Evolutionary conservation across 2,797 vertebrate species (phyloP).

Genomic region (Pangasius krempfi): DNA sequence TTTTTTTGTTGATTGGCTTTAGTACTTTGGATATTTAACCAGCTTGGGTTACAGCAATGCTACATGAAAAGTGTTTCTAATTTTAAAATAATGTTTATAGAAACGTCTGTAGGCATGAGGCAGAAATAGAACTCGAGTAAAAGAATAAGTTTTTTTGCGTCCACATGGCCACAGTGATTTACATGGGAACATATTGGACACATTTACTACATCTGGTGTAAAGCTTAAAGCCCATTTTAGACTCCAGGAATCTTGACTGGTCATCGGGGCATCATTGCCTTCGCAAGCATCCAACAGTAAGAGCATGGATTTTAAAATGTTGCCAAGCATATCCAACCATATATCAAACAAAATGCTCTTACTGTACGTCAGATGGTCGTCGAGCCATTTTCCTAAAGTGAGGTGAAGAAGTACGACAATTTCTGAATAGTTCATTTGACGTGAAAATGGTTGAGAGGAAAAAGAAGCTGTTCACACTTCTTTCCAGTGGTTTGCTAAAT

Average conservation of each 20-base stretch:
- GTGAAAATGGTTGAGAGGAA: not conserved
- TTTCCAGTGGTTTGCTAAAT: not conserved
- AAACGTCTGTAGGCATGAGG: not conserved
- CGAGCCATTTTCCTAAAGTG: not conserved
- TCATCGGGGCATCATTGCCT: not conserved
- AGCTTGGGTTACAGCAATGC: not conserved
- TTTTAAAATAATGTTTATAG: not conserved
- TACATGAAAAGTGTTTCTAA: not conserved
- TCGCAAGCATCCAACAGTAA: not conserved
- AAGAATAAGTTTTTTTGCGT: no score
- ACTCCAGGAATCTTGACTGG: constrained; percentile 1
- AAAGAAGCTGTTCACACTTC: not conserved
- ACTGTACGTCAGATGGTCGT: not conserved
- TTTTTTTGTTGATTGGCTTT: not conserved
- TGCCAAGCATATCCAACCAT: no score
- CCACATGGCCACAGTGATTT: not conserved
- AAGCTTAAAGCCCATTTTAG: not conserved
- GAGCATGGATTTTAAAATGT: constrained; percentile 1
- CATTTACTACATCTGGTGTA: not conserved
- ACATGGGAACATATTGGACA: not conserved
- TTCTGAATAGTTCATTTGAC: not conserved
- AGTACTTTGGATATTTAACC: not conserved
- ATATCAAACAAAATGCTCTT: not conserved
- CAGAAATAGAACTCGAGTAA: not conserved
- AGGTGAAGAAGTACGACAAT: no score